Evolutionary conservation across 1,140 invertebrate species (phyloP).

Genomic region (Drosophila arizonae): DNA sequence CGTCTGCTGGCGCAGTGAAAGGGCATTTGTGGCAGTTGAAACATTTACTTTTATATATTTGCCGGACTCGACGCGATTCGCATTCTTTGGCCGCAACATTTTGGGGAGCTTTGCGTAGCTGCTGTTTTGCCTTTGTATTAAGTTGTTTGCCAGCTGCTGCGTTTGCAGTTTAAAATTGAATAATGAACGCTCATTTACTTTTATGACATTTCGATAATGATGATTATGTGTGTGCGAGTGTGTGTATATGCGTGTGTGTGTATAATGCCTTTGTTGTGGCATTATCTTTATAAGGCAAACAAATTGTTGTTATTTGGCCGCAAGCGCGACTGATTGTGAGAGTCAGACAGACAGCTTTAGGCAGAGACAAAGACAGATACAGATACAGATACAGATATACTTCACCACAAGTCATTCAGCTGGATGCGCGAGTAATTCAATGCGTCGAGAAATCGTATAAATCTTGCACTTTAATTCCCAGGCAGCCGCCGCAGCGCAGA

Average conservation of each 20-base stretch:
- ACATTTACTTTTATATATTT: conserved; percentile 67
- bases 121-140: conserved; percentile 65
- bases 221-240: conserved; percentile 50
- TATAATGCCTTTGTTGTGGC: conserved; percentile 68
- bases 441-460: conserved; percentile 72
- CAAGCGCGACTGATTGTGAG: conserved; percentile 31
- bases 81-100: conserved; percentile 9
- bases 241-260: conserved; percentile 30
- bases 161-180: conserved; percentile 77
- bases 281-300: conserved; percentile 78
- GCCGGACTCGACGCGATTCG: conserved; percentile 42
- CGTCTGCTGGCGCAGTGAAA: conserved; percentile 52
- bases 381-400: conserved; percentile 17
- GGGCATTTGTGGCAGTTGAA: conserved; percentile 70
- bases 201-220: conserved; percentile 82
- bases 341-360: background rate
- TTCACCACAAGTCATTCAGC: conserved; percentile 41
- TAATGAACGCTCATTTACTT: conserved; percentile 78
- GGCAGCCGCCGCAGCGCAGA: conserved; percentile 42
- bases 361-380: conserved; percentile 25
- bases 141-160: conserved; percentile 77
- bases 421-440: conserved; percentile 59
- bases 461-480: conserved; percentile 67
- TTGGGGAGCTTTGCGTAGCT: conserved; percentile 23
- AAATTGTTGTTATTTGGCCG: conserved; percentile 73